Evolutionary conservation across 35 echinoderm and acorn worm species (phyloP).

Genomic region (Heliocidaris tuberculata): DNA sequence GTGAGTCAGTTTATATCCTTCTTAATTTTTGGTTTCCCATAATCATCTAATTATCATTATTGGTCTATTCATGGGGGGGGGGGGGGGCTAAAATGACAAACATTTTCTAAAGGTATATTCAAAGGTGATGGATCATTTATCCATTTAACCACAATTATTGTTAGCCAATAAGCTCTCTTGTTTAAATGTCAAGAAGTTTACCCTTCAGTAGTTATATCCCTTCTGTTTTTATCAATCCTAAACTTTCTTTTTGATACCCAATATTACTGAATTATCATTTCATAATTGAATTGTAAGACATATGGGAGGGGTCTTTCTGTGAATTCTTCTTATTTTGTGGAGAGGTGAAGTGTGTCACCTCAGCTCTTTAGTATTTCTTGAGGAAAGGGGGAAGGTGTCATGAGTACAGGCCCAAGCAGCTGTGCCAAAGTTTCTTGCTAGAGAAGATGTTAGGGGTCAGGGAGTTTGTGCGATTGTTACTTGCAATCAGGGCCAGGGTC

Average conservation of each 20-base stretch:
- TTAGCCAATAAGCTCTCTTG: no score
- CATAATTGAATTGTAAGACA: neutral
- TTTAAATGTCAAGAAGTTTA: no score
- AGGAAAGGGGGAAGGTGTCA: neutral
- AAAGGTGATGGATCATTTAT: neutral
- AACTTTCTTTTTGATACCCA: neutral
- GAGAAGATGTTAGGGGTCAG: neutral
- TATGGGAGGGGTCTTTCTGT: neutral
- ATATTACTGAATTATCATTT: neutral
- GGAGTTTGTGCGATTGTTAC: neutral
- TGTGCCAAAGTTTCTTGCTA: neutral
- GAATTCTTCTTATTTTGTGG: neutral
- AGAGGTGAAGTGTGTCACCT: constrained; percentile 11
- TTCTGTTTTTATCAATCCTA: no score
- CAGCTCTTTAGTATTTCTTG: neutral
- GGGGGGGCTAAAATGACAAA: neutral
- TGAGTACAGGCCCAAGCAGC: neutral
- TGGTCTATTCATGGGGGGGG: neutral
- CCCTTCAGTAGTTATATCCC: no score
- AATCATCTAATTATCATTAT: neutral
- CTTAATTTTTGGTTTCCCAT: neutral
- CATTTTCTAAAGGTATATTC: neutral
- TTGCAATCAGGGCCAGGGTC: neutral
- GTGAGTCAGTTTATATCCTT: neutral
- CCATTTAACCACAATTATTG: no score